Conservation (phyloP, 2,888 invertebrate species). For the Helicoverpa assulta region DNA sequence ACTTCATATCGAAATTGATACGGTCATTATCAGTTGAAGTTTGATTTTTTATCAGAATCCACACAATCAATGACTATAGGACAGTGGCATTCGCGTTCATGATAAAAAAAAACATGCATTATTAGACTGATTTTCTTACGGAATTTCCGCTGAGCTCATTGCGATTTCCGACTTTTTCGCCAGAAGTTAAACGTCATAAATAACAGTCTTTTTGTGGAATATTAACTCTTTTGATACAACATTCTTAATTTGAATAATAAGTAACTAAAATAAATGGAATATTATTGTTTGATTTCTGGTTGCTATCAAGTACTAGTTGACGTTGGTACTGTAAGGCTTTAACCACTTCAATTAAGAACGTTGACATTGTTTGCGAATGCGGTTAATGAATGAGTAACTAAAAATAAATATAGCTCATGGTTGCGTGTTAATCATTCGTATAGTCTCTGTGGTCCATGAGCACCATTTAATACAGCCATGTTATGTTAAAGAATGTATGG, state of each 20-base stretch:
- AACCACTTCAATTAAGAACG: conserved; percentile 13
- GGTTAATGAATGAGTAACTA: conserved; percentile 39
- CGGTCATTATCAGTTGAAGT: neutral
- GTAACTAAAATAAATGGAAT: conserved; percentile 22
- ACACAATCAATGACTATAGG: neutral
- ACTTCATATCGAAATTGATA: conserved; percentile 25
- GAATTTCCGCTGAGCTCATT: too few relatives aligned
- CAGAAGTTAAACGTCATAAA: too few relatives aligned
- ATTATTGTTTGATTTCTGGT: conserved; percentile 29
- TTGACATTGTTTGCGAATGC: conserved; percentile 8
- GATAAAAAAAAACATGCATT: neutral
- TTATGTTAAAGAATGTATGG: too few relatives aligned
- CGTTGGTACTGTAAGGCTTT: conserved; percentile 4
- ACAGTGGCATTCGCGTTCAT: neutral
- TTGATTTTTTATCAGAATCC: neutral
- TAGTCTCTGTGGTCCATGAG: neutral
- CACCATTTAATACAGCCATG: neutral
- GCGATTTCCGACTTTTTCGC: neutral
- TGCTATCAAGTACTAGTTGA: conserved; percentile 19
- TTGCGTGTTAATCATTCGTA: conserved; percentile 31
- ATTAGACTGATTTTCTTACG: neutral
- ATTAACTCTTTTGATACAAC: neutral
- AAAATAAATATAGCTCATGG: conserved; percentile 29
- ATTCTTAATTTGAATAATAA: neutral
- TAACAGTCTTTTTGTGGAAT: neutral